Evolutionary conservation across 2,797 vertebrate genomes (phyloP).

Genomic region (Ateles fusciceps): DNA sequence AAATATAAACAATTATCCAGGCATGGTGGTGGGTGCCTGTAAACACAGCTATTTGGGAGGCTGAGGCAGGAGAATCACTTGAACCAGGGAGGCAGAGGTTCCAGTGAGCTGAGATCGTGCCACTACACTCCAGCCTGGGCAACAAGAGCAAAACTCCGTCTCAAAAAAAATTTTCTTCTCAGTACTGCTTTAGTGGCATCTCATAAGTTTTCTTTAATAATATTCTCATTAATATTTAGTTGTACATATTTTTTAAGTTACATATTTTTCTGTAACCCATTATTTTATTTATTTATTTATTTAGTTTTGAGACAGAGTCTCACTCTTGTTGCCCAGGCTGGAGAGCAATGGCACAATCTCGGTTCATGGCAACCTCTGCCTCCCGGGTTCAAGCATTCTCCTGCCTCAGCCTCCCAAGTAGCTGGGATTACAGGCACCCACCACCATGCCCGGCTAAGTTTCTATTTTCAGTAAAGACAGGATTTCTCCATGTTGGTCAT

Average conservation of each 20-base stretch:
- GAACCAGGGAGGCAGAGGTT: not conserved
- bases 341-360: too few relatives aligned
- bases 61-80: not conserved
- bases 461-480: too few relatives aligned
- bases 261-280: not conserved
- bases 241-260: not conserved
- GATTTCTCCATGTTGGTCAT: too few relatives aligned
- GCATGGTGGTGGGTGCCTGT: not conserved
- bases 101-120: not conserved
- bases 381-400: too few relatives aligned
- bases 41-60: not conserved
- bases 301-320: too few relatives aligned
- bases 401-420: too few relatives aligned
- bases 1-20: too few relatives aligned
- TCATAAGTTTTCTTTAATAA: not conserved
- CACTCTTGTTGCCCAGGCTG: too few relatives aligned
- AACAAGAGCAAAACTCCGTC: not conserved
- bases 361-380: too few relatives aligned
- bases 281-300: too few relatives aligned
- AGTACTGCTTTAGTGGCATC: not conserved
- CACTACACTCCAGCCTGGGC: not conserved
- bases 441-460: too few relatives aligned
- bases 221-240: not conserved
- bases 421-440: too few relatives aligned
- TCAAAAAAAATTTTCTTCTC: not conserved